Evolutionary conservation across 2,113 vertebrate genomes (phyloP), one percentile per base, ranked within the genome.

Genomic region (Ranitomeya variabilis): DNA sequence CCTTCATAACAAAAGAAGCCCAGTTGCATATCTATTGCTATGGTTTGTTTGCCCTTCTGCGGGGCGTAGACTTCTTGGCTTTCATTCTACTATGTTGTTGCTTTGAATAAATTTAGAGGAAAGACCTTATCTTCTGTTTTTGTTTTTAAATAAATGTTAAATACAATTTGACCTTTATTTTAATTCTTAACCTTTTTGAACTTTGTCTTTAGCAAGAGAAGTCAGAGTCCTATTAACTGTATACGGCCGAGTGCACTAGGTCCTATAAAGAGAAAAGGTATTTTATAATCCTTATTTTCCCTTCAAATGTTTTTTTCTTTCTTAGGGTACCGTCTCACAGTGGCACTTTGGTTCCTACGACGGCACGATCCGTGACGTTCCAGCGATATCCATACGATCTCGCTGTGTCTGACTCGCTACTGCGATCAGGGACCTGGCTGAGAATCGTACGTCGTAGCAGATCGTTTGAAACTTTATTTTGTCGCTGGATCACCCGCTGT

Each of bases 241-340:
- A 99, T 99, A 93, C 95, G 96, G 91, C 97, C 97, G 91, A 98
- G 97, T 94, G 98, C 96, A 90, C 96, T 99, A 62, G 97, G 97
- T 73, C 97, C 97, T 26, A 93, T 99, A 54, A 99, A 99, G 94
- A 96, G 98, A 86, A 99, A 99, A 98, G 97, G 98, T 99, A 91
- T 23, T 64, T 54, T n/a, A 77, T 6, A 18, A 71, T 7, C 5
- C 1, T 1, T 37, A 37, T 71, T 31, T 15, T 73, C 15, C 1
- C 19, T 16, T 64, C 16, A 16, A 16, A 51, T 78, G 6, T 26
- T 26, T 45, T 45, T 45, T 45, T 45, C 0, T 45, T n/a, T n/a
- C n/a, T n/a, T n/a, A n/a, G n/a, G n/a, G n/a, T n/a, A n/a, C n/a
- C n/a, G n/a, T n/a, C n/a, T n/a, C n/a, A n/a, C n/a, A n/a, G n/a